A percentile compares a stretch with the other conserved stretches of the same genome.
These are phyloP conservation scores for Sinocyclocheilus grahami DNA, from an alignment of 2,113 vertebrate genomes.

Conservation along the genomic window DNA sequence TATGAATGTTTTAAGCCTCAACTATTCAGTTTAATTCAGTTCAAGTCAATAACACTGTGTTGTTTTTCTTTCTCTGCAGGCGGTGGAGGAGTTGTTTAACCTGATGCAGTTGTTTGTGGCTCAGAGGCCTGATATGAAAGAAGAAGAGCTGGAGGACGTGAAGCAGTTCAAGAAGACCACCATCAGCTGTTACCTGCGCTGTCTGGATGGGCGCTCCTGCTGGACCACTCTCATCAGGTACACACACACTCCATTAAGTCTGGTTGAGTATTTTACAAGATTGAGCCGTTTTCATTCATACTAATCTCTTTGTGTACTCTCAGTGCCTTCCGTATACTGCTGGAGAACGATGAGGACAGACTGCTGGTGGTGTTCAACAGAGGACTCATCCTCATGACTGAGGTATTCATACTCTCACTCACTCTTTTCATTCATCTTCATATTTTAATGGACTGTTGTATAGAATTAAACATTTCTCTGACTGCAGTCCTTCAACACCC, in stretches of 20 bases:
- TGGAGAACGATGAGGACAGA: constrained; percentile 98
- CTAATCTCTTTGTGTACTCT: constrained; percentile 36
- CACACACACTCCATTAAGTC: neutral
- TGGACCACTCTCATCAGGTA: constrained; percentile 99
- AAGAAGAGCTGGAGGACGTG: constrained; percentile 94
- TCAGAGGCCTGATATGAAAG: constrained; percentile 93
- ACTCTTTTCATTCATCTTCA: neutral
- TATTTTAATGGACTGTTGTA: neutral
- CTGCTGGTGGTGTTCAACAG: constrained; percentile 97
- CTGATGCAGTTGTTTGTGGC: constrained; percentile 99
- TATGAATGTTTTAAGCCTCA: neutral
- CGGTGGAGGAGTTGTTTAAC: constrained; percentile 97
- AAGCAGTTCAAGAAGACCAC: constrained; percentile 99
- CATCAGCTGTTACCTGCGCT: constrained; percentile 98
- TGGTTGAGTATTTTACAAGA: neutral
- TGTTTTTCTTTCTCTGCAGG: constrained; percentile 70
- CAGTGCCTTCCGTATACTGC: constrained; percentile 98
- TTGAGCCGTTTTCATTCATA: neutral
- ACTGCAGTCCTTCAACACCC: constrained; percentile 93
- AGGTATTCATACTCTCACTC: constrained; percentile 74
- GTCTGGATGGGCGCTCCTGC: constrained; percentile 97
- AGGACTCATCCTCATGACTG: constrained; percentile 98
- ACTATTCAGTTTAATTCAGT: neutral
- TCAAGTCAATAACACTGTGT: neutral
- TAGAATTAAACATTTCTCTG: neutral